A percentile compares a stretch with the other conserved stretches of the same genome.
Conservation (phyloP, 2,888 invertebrate species). For the Hofmannophila pseudospretella region DNA sequence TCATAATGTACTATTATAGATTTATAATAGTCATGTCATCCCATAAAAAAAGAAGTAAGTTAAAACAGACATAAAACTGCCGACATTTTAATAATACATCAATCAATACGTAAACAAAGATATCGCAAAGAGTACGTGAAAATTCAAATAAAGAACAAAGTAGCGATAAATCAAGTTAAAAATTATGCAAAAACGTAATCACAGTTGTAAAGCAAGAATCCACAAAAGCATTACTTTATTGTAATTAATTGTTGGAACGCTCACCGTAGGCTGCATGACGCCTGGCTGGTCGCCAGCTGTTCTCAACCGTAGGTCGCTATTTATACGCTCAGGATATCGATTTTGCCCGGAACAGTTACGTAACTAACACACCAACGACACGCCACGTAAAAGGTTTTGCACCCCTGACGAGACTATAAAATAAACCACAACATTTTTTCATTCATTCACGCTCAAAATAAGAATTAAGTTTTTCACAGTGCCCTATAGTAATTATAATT, state of each 20-base stretch:
- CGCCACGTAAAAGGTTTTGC: conserved; percentile 42
- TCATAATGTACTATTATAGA: no score
- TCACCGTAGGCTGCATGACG: conserved; percentile 68
- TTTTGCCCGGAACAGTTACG: conserved; percentile 71
- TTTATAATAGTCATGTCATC: no score
- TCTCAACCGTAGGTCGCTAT: conserved; percentile 60
- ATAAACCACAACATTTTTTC: conserved; percentile 1
- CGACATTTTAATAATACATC: no score
- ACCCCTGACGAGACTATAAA: conserved; percentile 41
- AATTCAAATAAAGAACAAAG: no score
- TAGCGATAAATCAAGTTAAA: no score
- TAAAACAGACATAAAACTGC: no score
- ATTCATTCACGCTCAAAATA: background rate
- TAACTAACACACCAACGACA: conserved; percentile 49
- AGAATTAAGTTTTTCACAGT: no score
- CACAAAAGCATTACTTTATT: no score
- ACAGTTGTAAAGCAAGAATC: background rate
- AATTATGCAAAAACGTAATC: no score
- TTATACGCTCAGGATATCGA: conserved; percentile 72
- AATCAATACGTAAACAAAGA: no score
- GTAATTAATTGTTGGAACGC: conserved; percentile 16
- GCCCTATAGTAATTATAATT: background rate
- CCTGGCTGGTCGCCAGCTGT: conserved; percentile 68
- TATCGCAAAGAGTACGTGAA: no score
- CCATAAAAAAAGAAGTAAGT: no score